A percentile compares a stretch with the other conserved stretches of the same genome.
Conservation (phyloP, 2,113 vertebrate genomes). For the Atlantisia rogersi region DNA sequence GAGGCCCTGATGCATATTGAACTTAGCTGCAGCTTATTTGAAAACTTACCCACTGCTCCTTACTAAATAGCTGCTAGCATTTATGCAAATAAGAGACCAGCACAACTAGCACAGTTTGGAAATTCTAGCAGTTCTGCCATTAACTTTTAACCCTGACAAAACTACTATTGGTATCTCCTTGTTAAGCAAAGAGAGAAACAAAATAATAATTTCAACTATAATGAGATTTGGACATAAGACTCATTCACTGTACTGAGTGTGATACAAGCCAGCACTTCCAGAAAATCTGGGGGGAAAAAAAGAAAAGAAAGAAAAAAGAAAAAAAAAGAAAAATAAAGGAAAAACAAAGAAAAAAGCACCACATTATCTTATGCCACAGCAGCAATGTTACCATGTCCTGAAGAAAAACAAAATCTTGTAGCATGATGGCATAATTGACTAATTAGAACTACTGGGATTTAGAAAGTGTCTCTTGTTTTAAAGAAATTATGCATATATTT, state of each 20-base stretch:
- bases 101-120: not conserved
- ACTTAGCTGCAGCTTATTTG: not conserved
- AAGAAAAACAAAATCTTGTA: not conserved
- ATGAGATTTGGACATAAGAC: not conserved
- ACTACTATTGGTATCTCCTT: not conserved
- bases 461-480: not conserved
- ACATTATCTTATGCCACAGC: not conserved
- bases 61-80: not conserved
- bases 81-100: not conserved
- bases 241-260: not conserved
- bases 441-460: not conserved
- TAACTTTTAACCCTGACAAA: not conserved
- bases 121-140: not conserved
- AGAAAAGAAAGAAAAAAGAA: not conserved
- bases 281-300: not conserved
- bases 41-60: not conserved
- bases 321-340: no score
- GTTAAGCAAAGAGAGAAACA: not conserved
- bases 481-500: not conserved
- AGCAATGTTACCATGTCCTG: not conserved
- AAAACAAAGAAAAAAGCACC: no score
- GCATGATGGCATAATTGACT: not conserved
- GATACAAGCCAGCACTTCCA: not conserved
- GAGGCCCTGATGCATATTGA: not conserved
- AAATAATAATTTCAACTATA: not conserved